Base-by-base conservation (phyloP, 2,797 vertebrate species). In the Tadarida brasiliensis region DNA sequence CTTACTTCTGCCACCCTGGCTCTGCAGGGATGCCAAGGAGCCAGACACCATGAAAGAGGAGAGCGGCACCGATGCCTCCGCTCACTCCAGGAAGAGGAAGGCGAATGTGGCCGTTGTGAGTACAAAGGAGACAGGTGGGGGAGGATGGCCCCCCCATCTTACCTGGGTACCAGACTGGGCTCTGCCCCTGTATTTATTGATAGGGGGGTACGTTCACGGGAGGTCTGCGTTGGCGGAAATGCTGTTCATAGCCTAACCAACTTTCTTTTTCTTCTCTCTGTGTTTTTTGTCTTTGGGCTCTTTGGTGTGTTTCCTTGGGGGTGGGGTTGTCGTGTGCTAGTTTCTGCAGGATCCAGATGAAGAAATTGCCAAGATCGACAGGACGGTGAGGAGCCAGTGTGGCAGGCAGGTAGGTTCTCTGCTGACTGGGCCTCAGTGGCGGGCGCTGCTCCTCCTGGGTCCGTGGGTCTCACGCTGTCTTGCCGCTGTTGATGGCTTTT, bases 101-200 rank as follows among this genome's bases (percentile, higher is more conserved):
- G 99, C 99, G 92, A 99, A 99, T 98, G 99, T 99, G 98, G 99
- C 99, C 67, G 99, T 99, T 98, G 99, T 99, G 98, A 99, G 99
- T 98, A 94, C 77, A 96, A 94, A 97, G 96, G 96, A 65, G 92
- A 89, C 97, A 94, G 96, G 96, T 94, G 80, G 96, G 78, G 94
- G 63, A 39, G 87, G 33, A 33, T 2, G 10, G 1, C 24, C 3
- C 84, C 84, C 57, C 39, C 56, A 24, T 76, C 33, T 57, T n/a
- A 95, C 91, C 94, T 93, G 88, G 78, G 91, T 68, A 54, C 96
- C 78, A 19, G 24, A 1, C 30, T 73, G 63, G 76, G 57, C 49
- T n/a, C 28, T 56, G 44, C 51, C 8, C 44, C 19, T n/a, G 0
- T 4, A 4, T 10, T 49, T 49, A 19, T 12, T 11, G 30, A 8